These are phyloP conservation scores for Otus sunia DNA, from an alignment of 2,113 vertebrate genomes.

Conservation along the genomic window DNA sequence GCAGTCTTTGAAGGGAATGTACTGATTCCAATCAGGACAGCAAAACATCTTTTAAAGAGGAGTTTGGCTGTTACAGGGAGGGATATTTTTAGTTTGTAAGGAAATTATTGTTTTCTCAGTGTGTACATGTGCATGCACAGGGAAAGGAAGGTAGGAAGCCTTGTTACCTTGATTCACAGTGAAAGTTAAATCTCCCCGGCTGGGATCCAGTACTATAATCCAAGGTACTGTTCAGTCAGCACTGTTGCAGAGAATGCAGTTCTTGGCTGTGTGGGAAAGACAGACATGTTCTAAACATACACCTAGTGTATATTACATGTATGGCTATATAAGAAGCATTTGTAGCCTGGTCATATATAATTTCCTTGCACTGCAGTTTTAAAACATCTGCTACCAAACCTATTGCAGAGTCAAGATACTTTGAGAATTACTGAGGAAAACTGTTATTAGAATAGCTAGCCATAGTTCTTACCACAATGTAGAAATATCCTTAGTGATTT, in stretches of 20 bases:
- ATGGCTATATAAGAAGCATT: background rate
- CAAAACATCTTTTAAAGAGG: background rate
- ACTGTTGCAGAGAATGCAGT: background rate
- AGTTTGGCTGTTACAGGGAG: background rate
- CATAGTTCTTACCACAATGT: background rate
- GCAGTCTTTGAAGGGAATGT: background rate
- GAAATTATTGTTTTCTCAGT: background rate
- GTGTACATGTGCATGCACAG: background rate
- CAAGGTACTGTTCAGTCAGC: background rate
- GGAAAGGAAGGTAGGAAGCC: background rate
- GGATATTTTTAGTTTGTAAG: background rate
- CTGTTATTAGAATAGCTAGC: background rate
- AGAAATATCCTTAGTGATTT: background rate
- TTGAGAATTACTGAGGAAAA: background rate
- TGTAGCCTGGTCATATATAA: background rate
- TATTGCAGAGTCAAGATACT: background rate
- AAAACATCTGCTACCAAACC: background rate
- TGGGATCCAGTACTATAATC: background rate
- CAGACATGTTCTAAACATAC: rapidly evolving
- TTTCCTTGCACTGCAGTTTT: background rate
- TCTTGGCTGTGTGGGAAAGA: background rate
- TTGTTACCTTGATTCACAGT: background rate
- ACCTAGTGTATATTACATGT: rapidly evolving
- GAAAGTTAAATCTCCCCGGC: background rate
- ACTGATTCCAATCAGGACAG: background rate